These are phyloP conservation scores for Tautogolabrus adspersus DNA, from an alignment of 2,113 vertebrate genomes.

Conservation along the genomic window DNA sequence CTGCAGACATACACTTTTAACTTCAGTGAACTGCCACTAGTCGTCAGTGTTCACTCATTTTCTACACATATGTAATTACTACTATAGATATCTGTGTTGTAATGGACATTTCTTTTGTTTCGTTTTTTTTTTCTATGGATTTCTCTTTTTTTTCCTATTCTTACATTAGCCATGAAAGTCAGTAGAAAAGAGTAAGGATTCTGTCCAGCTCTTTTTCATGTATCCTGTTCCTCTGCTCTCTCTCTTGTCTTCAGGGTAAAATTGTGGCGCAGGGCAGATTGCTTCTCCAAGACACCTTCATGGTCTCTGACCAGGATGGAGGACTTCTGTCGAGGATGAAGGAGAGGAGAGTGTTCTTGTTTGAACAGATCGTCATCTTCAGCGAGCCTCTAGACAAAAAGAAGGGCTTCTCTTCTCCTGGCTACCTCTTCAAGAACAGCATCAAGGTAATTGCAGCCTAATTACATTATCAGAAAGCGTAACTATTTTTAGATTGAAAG, in stretches of 20 bases:
- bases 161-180: background rate
- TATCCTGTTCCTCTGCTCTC: background rate
- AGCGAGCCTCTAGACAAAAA: conserved; percentile 98
- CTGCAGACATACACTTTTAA: background rate
- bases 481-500: background rate
- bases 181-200: background rate
- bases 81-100: background rate
- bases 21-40: conserved; percentile 34
- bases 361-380: conserved; percentile 98
- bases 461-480: background rate
- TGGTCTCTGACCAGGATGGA: conserved; percentile 94
- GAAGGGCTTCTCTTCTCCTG: conserved; percentile 96
- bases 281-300: conserved; percentile 95
- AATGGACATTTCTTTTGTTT: background rate
- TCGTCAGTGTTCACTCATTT: conserved; percentile 49
- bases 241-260: conserved; percentile 88
- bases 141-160: background rate
- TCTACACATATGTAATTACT: background rate
- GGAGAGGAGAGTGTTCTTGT: conserved; percentile 96
- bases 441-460: conserved; percentile 88
- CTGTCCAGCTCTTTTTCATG: background rate
- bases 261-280: conserved; percentile 98
- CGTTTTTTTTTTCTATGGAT: too few relatives aligned
- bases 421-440: conserved; percentile 98
- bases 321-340: conserved; percentile 95